These are phyloP conservation scores for Crotalus viridis DNA, from an alignment of 2,113 vertebrate species.

Conservation along the genomic window DNA sequence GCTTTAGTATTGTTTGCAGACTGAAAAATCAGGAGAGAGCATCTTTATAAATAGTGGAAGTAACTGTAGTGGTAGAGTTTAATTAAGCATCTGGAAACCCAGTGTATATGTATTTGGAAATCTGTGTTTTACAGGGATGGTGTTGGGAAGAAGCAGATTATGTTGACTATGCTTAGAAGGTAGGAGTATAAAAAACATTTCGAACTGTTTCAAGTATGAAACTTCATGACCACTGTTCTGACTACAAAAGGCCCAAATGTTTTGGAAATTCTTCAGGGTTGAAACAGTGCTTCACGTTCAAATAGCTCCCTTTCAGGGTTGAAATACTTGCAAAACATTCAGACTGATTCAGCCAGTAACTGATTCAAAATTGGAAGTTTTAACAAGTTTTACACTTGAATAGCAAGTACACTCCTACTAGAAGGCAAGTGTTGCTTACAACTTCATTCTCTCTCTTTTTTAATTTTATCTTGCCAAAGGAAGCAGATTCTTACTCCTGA, in stretches of 20 bases:
- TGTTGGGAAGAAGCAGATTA: slow-evolving; percentile 56
- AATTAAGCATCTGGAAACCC: slow-evolving; percentile 76
- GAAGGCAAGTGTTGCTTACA: slow-evolving; percentile 64
- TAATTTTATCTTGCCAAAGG: slow-evolving; percentile 89
- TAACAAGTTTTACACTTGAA: background rate
- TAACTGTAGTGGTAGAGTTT: slow-evolving; percentile 85
- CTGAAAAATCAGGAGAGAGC: slow-evolving; percentile 72
- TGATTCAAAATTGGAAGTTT: background rate
- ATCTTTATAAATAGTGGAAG: slow-evolving; percentile 82
- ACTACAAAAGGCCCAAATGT: background rate
- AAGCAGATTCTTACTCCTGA: slow-evolving; percentile 80
- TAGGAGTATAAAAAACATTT: background rate
- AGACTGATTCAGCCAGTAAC: background rate
- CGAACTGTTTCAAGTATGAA: background rate
- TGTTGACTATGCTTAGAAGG: slow-evolving; percentile 66
- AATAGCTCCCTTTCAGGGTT: background rate
- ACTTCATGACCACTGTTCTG: background rate
- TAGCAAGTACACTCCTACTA: background rate
- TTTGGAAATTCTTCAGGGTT: background rate
- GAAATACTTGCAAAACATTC: background rate
- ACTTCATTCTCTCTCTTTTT: slow-evolving; percentile 53
- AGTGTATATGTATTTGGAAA: slow-evolving; percentile 71
- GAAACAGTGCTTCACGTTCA: background rate
- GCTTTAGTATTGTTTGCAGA: slow-evolving; percentile 79
- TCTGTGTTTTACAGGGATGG: slow-evolving; percentile 72